phyloP scores from a whole-genome alignment of 2,797 vertebrate genomes.

The Periophthalmus magnuspinnatus region DNA sequence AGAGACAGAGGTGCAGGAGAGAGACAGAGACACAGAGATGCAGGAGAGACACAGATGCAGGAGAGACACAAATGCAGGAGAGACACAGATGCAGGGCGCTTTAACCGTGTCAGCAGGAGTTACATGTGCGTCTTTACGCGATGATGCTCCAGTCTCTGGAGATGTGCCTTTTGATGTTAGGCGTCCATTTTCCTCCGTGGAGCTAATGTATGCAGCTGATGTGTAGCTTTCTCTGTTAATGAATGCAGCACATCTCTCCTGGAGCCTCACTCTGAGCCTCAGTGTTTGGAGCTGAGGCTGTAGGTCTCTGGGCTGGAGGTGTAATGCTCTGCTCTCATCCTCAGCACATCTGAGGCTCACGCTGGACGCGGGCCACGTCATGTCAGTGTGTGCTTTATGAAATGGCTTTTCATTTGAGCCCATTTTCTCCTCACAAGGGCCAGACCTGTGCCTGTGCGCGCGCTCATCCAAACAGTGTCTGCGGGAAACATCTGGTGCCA shows the following conservation, averaged over 20 bases:
- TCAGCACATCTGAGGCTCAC: conserved; percentile 38
- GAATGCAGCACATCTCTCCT: conserved; percentile 75
- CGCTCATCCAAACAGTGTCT: not conserved
- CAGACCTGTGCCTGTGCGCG: conserved; percentile 13
- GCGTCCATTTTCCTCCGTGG: conserved; percentile 78
- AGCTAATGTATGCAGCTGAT: conserved; percentile 60
- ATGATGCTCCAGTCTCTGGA: conserved; percentile 47
- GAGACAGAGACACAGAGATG: too few relatives aligned
- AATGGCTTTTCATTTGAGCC: conserved; percentile 15
- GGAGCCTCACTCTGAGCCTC: conserved; percentile 43
- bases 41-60: conserved; percentile 28
- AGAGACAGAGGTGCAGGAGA: too few relatives aligned
- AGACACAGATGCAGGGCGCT: conserved; percentile 26
- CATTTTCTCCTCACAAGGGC: conserved; percentile 27
- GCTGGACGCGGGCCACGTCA: conserved; percentile 55
- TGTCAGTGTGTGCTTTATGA: conserved; percentile 28
- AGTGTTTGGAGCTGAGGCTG: conserved; percentile 8
- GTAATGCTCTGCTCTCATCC: conserved; percentile 32
- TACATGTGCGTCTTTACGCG: conserved; percentile 22
- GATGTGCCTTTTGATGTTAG: conserved; percentile 55
- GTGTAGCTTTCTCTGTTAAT: conserved; percentile 64
- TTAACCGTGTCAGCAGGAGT: conserved; percentile 26
- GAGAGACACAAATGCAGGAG: conserved; percentile 30
- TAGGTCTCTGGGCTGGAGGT: conserved; percentile 16
- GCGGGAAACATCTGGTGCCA: conserved; percentile 38